Evolutionary conservation across 2,113 vertebrate genomes (phyloP), one percentile per base, ranked within the genome.

Genomic region (Petroica traversi): DNA sequence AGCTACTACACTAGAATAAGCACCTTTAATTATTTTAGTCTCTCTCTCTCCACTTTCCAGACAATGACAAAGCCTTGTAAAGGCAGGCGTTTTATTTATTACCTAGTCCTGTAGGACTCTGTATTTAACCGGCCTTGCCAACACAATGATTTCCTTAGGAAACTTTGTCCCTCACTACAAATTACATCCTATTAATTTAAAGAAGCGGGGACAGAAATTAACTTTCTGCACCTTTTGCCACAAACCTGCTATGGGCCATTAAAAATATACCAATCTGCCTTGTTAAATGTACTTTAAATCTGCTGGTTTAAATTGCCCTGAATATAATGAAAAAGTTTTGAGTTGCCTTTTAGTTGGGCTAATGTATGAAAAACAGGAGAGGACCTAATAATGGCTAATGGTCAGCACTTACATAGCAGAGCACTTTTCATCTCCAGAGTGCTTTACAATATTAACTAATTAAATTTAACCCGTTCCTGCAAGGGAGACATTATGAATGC

Each of bases 21-120:
- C 74, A 92, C 91, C 82, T 95, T 95, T 88, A 95, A 95, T 90
- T 94, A 91, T 92, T 82, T 88, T 55, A 88, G 31, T 64, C 88
- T 82, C 43, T 64, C 66, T 77, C 68, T 71, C 58, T 71, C 74
- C 75, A 71, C 66, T 78, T 94, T 89, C 58, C 82, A 63, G 88
- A 71, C 28, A 73, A 85, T 58, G 92, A 76, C 43, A 90, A 85
- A 92, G 51, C 81, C 77, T 59, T 45, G 26, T 76, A 87, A 74
- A 91, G 85, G 73, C 74, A 92, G 48, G 54, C 43, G 1, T 63
- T 83, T 67, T 73, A 92, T 94, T 94, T 95, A 95, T 95, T 92
- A 85, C 89, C 89, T 71, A 73, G 88, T 93, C 64, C 72, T 84
- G 63, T 77, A 66, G 81, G 51, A 76, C 3, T 2, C 72, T 94